phyloP scores from a whole-genome alignment of 1,140 invertebrate species.

The Euglossa dilemma region DNA sequence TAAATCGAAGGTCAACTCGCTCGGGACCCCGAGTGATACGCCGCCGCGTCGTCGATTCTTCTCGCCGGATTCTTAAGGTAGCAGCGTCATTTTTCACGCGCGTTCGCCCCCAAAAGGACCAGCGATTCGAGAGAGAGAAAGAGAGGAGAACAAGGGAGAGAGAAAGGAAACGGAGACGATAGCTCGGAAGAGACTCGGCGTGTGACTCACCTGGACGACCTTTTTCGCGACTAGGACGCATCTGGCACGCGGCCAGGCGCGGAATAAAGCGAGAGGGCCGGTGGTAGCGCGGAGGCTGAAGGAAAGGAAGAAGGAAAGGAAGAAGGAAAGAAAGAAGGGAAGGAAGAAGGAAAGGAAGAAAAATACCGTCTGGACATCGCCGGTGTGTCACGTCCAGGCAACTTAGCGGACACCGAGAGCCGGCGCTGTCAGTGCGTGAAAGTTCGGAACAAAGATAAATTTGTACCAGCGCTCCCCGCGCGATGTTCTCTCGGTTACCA shows the following conservation, averaged over 20 bases:
- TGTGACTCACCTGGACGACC: slow-evolving; percentile 12
- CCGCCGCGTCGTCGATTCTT: slow-evolving; percentile 35
- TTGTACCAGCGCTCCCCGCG: slow-evolving; percentile 67
- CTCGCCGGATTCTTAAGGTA: slow-evolving; percentile 40
- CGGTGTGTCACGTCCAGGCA: slow-evolving; percentile 67
- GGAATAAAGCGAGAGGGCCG: not conserved
- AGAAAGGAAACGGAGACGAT: not conserved
- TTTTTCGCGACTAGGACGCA: not conserved
- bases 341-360: slow-evolving; percentile 50
- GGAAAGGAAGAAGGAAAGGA: slow-evolving; percentile 10
- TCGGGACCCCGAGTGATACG: slow-evolving; percentile 24
- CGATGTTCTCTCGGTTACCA: slow-evolving; percentile 61
- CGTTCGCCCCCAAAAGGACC: not conserved
- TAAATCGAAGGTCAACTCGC: slow-evolving; percentile 53
- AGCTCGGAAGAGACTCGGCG: not conserved
- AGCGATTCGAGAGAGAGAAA: not conserved
- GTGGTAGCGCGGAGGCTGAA: no score
- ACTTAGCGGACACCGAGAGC: slow-evolving; percentile 63
- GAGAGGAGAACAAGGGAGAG: not conserved
- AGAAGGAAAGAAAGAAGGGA: not conserved
- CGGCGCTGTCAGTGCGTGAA: slow-evolving; percentile 75
- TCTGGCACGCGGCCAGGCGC: not conserved
- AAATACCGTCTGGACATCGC: slow-evolving; percentile 67
- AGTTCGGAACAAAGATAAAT: slow-evolving; percentile 80
- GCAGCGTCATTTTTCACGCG: slow-evolving; percentile 41